Evolutionary conservation across 2,888 invertebrate species (phyloP).

Genomic region (Aphidoletes aphidimyza): DNA sequence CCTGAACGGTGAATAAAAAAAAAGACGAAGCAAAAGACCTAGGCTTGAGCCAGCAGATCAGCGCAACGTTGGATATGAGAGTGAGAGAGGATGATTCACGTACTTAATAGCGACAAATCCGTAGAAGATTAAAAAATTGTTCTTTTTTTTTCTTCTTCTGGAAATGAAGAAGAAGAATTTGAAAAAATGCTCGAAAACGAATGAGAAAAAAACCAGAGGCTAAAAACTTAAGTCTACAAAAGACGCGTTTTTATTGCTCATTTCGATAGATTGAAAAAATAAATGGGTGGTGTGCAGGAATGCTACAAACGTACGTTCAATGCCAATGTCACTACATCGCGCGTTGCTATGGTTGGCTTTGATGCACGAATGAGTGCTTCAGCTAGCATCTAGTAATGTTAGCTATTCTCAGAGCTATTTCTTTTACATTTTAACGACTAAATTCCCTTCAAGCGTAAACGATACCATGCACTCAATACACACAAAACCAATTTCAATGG

Average conservation of each 20-base stretch:
- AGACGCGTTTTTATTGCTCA: conserved; percentile 9
- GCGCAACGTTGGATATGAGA: neutral
- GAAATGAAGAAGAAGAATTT: neutral
- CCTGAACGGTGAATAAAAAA: neutral
- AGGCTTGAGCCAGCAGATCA: neutral
- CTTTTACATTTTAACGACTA: neutral
- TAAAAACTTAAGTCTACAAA: neutral
- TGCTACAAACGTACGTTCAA: neutral
- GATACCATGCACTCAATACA: neutral
- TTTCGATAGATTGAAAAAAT: conserved; percentile 31
- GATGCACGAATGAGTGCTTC: neutral
- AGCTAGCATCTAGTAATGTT: neutral
- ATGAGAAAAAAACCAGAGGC: neutral
- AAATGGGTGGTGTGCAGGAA: conserved; percentile 9
- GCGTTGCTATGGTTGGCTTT: too few relatives aligned
- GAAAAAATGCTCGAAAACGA: neutral
- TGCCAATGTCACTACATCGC: conserved; percentile 9
- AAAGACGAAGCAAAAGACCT: neutral
- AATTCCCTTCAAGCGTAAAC: conserved; percentile 26
- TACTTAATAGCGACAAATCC: conserved; percentile 36
- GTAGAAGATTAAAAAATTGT: conserved; percentile 9
- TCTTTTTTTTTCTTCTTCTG: too few relatives aligned
- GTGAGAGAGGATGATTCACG: conserved; percentile 11
- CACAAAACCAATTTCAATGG: neutral
- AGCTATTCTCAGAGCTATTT: conserved; percentile 6